These are phyloP conservation scores for Sylvilagus floridanus DNA, from an alignment of 2,797 vertebrate genomes.

Conservation along the genomic window DNA sequence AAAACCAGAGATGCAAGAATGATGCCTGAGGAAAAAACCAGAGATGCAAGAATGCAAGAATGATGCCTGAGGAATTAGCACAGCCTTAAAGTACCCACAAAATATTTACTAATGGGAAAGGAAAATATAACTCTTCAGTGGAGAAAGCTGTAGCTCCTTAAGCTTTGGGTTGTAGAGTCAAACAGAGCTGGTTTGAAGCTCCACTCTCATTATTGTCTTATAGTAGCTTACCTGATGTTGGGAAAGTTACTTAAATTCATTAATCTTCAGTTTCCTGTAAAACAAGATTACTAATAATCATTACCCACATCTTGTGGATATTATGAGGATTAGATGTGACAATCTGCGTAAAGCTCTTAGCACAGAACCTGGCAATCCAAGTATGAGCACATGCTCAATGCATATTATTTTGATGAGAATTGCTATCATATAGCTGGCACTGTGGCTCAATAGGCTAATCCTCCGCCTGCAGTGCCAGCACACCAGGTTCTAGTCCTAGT, in stretches of 20 bases:
- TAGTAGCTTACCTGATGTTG: background rate
- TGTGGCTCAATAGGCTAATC: no score
- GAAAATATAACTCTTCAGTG: conserved; percentile 19
- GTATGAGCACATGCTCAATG: background rate
- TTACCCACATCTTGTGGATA: background rate
- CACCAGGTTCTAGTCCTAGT: no score
- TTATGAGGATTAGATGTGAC: background rate
- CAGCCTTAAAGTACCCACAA: background rate
- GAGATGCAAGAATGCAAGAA: background rate
- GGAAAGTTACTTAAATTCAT: conserved; percentile 55
- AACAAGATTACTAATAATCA: conserved; percentile 21
- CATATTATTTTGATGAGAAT: conserved; percentile 44
- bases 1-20: conserved; percentile 11
- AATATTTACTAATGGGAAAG: conserved; percentile 30
- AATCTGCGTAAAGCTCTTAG: background rate
- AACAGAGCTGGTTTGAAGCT: conserved; percentile 10
- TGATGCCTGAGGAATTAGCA: conserved; percentile 13
- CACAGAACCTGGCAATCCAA: background rate
- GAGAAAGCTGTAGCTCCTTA: background rate
- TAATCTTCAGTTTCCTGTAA: conserved; percentile 40
- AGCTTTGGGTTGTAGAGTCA: background rate
- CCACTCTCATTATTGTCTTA: background rate
- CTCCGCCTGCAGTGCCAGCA: no score
- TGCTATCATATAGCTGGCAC: background rate
- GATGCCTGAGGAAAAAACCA: conserved; percentile 20